A percentile compares a stretch with the other conserved stretches of the same genome.
phyloP scores from a whole-genome alignment of 2,113 vertebrate species.

The Phyllopteryx taeniolatus region DNA sequence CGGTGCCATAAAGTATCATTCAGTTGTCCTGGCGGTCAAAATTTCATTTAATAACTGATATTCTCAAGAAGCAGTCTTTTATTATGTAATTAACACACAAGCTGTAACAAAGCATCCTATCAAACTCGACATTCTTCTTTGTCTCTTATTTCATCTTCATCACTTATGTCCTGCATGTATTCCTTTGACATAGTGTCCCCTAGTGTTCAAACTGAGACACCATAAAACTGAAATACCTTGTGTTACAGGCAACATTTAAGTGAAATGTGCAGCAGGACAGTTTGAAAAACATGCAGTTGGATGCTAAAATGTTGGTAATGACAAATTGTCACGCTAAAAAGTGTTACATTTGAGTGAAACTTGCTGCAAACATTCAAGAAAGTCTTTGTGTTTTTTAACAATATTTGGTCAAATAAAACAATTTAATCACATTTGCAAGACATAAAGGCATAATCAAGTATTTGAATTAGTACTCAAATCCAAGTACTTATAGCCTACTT shows the following conservation, averaged over 20 bases:
- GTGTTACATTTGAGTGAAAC: background rate
- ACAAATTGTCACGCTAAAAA: background rate
- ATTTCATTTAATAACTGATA: too few species aligned
- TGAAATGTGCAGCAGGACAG: too few species aligned
- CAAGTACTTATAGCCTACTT: background rate
- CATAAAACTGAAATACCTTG: too few species aligned
- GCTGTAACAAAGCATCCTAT: background rate
- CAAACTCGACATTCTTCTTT: background rate
- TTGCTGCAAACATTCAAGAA: background rate
- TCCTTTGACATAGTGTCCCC: background rate
- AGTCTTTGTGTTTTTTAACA: too few species aligned
- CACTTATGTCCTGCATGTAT: background rate
- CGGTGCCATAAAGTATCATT: too few species aligned
- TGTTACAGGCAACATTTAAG: too few species aligned
- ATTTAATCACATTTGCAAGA: background rate
- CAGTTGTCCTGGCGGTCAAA: too few species aligned
- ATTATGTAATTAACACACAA: background rate
- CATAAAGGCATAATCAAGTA: background rate
- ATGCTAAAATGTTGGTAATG: too few species aligned
- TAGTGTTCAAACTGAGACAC: background rate
- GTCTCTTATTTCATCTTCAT: background rate
- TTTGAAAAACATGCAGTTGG: too few species aligned
- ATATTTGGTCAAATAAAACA: background rate
- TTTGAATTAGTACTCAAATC: too few species aligned
- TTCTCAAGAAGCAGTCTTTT: too few species aligned